A percentile compares a stretch with the other conserved stretches of the same genome.
Evolutionary conservation across 1,140 invertebrate species (phyloP).

Genomic region (Campoletis sonorensis): DNA sequence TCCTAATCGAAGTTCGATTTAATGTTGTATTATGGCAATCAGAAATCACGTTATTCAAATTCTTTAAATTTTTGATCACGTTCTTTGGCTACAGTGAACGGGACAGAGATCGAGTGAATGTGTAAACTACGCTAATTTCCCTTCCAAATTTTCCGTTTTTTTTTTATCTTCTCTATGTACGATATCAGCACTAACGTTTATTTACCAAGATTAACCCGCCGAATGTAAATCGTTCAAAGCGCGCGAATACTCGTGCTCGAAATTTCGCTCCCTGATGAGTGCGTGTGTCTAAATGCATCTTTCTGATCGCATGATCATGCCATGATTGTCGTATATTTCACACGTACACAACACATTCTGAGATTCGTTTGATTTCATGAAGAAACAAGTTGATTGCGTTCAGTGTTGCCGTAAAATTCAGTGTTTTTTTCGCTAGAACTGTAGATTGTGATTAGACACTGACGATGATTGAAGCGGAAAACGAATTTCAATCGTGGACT

Average conservation of each 20-base stretch:
- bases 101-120: background rate
- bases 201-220: constrained; percentile 38
- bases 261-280: background rate
- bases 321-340: background rate
- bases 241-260: background rate
- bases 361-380: no score
- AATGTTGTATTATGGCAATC: no score
- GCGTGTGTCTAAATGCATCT: background rate
- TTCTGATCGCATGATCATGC: background rate
- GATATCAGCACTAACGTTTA: constrained; percentile 1
- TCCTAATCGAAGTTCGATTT: no score
- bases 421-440: no score
- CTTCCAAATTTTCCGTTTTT: constrained; percentile 26
- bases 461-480: no score
- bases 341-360: no score
- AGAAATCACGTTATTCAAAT: background rate
- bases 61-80: background rate
- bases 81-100: constrained; percentile 1
- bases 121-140: constrained; percentile 22
- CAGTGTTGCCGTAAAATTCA: no score
- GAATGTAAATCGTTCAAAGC: constrained; percentile 41
- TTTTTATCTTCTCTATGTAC: constrained; percentile 9
- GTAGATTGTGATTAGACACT: no score
- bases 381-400: no score
- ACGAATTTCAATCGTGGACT: no score